phyloP scores from a whole-genome alignment of 2,113 vertebrate genomes.

The Tragelaphus scriptus region DNA sequence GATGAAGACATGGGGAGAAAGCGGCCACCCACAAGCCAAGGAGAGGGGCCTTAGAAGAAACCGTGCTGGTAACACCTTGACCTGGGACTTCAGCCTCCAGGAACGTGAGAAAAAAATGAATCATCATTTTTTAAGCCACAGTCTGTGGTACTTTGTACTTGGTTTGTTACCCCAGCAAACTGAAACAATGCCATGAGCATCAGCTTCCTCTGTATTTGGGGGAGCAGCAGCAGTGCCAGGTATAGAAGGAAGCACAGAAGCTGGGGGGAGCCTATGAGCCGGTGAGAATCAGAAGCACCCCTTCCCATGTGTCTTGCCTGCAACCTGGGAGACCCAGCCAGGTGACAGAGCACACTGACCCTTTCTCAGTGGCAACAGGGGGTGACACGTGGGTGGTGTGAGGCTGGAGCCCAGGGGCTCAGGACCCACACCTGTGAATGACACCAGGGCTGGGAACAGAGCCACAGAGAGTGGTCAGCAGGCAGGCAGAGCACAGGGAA shows the following conservation, averaged over 20 bases:
- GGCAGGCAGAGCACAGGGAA: not conserved
- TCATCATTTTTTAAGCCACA: not conserved
- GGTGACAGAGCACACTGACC: not conserved
- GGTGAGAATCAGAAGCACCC: not conserved
- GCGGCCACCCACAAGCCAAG: not conserved
- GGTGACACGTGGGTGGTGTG: rapidly evolving
- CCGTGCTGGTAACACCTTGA: too few species aligned
- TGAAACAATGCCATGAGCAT: not conserved
- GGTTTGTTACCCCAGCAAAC: not conserved
- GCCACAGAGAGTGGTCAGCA: rapidly evolving
- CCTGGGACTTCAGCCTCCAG: not conserved
- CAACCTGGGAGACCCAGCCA: not conserved
- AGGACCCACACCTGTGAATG: not conserved
- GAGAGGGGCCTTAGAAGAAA: not conserved
- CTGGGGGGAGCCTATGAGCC: not conserved
- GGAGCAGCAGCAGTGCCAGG: rapidly evolving
- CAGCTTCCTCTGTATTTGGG: rapidly evolving
- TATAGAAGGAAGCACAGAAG: not conserved
- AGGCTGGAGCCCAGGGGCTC: not conserved
- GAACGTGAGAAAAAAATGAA: not conserved
- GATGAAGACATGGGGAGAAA: not conserved
- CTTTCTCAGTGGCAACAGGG: rapidly evolving
- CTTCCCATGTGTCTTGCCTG: too few species aligned
- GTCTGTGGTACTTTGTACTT: not conserved
- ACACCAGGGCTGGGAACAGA: not conserved